These are phyloP conservation scores for Bradysia coprophila DNA, from an alignment of 1,140 invertebrate genomes.

Conservation along the genomic window DNA sequence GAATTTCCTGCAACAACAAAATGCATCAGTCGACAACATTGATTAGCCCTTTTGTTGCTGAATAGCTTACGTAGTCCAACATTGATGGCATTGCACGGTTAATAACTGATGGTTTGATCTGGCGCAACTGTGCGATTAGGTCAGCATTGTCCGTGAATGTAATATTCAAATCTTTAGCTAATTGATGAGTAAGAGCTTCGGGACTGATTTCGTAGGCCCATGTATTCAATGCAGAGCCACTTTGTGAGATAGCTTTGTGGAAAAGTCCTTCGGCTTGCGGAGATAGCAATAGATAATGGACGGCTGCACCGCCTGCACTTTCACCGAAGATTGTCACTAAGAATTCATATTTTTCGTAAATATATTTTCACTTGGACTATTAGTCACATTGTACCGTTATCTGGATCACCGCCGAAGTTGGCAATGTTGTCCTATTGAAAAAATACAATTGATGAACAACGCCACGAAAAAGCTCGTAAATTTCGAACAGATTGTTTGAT, in stretches of 20 bases:
- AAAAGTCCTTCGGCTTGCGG: slow-evolving; percentile 32
- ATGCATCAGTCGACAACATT: no score
- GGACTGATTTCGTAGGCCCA: slow-evolving; percentile 29
- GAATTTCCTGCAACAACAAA: neutral
- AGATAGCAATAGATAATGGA: slow-evolving; percentile 28
- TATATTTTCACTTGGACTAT: no score
- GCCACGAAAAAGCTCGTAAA: no score
- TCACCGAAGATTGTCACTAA: slow-evolving; percentile 34
- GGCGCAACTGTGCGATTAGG: slow-evolving; percentile 19
- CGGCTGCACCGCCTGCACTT: slow-evolving; percentile 29
- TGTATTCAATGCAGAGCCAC: slow-evolving; percentile 40
- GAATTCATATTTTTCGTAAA: no score
- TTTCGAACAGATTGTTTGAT: no score
- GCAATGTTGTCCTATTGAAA: slow-evolving; percentile 31
- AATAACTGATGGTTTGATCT: slow-evolving; percentile 21
- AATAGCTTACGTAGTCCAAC: neutral
- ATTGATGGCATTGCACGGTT: slow-evolving; percentile 11
- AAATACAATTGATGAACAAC: no score
- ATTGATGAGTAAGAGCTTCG: slow-evolving; percentile 17
- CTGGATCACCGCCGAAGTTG: slow-evolving; percentile 33
- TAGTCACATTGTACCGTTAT: no score
- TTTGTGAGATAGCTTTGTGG: slow-evolving; percentile 39
- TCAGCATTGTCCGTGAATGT: slow-evolving; percentile 17
- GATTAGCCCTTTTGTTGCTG: no score
- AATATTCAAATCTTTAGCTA: slow-evolving; percentile 19